Conservation (phyloP, 2,113 vertebrate species). For the Pseudopodoces humilis region DNA sequence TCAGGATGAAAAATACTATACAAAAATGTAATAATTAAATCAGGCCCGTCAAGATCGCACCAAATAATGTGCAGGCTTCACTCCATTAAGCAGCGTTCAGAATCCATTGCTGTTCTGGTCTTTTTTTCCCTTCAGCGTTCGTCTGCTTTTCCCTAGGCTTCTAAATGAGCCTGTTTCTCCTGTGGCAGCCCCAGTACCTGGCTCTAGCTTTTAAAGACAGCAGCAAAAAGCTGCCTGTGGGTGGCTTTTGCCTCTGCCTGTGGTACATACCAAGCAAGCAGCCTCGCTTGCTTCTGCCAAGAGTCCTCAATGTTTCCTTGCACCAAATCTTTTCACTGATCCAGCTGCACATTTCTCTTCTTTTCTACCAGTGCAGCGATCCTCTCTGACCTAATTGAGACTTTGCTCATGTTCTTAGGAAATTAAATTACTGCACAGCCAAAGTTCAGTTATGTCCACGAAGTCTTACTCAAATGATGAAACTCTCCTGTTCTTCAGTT, state of each 20-base stretch:
- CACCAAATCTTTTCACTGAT: neutral
- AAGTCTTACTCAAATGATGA: neutral
- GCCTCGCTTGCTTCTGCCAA: neutral
- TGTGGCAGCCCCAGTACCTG: neutral
- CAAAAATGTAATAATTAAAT: slow-evolving; percentile 23
- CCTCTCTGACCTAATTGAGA: neutral
- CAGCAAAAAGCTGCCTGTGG: neutral
- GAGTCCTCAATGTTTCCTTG: neutral
- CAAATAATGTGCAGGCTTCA: neutral
- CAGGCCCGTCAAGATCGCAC: neutral
- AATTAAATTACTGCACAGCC: slow-evolving; percentile 15
- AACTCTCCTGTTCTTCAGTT: neutral
- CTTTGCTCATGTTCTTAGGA: neutral
- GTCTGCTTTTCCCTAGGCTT: neutral
- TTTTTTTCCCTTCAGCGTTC: neutral
- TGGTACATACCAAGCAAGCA: neutral
- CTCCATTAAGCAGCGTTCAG: neutral
- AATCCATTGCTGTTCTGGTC: neutral
- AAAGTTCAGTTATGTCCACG: neutral
- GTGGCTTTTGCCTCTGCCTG: neutral
- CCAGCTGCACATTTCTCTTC: neutral
- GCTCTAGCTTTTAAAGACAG: neutral
- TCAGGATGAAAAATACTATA: neutral
- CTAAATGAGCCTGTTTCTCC: neutral
- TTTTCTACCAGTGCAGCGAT: rapidly evolving